Percentiles rank a stretch among this genome's conserved stretches.
Evolutionary conservation across 1,140 invertebrate species (phyloP).

Genomic region (Plectrocnemia conspersa): DNA sequence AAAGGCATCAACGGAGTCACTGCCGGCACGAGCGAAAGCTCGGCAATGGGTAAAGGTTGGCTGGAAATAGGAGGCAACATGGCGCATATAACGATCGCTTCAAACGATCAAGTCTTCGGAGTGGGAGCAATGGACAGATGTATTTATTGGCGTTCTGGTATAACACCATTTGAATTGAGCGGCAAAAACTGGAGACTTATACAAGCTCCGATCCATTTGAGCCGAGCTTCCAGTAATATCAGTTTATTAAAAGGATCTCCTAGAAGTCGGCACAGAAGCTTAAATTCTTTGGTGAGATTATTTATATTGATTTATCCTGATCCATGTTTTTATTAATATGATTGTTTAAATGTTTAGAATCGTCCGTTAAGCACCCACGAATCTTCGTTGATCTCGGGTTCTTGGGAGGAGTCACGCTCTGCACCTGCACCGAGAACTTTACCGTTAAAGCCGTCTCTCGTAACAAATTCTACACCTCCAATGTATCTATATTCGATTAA

Average conservation of each 20-base stretch:
- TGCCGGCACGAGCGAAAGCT: conserved; percentile 63
- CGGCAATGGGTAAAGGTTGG: conserved; percentile 73
- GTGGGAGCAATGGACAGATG: conserved; percentile 62
- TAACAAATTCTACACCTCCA: conserved; percentile 37
- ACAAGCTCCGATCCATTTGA: conserved; percentile 71
- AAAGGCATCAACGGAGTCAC: conserved; percentile 73
- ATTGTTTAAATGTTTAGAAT: conserved; percentile 17
- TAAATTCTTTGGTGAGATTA: conserved; percentile 39
- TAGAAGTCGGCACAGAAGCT: conserved; percentile 45
- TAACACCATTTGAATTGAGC: conserved; percentile 70
- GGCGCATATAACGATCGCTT: conserved; percentile 73
- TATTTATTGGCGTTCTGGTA: conserved; percentile 75
- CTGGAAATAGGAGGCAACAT: conserved; percentile 82
- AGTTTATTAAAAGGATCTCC: conserved; percentile 48
- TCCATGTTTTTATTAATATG: conserved; percentile 1
- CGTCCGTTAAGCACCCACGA: conserved; percentile 30
- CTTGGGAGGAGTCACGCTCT: conserved; percentile 52
- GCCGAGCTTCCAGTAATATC: conserved; percentile 70
- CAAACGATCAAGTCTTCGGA: conserved; percentile 75
- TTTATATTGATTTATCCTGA: background rate
- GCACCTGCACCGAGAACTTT: conserved; percentile 50
- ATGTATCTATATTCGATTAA: conserved; percentile 28
- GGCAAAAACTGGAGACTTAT: conserved; percentile 82
- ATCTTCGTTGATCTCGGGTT: conserved; percentile 39
- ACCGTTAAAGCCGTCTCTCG: conserved; percentile 46